phyloP scores from a whole-genome alignment of 2,797 vertebrate genomes.

The Trematomus bernacchii region DNA sequence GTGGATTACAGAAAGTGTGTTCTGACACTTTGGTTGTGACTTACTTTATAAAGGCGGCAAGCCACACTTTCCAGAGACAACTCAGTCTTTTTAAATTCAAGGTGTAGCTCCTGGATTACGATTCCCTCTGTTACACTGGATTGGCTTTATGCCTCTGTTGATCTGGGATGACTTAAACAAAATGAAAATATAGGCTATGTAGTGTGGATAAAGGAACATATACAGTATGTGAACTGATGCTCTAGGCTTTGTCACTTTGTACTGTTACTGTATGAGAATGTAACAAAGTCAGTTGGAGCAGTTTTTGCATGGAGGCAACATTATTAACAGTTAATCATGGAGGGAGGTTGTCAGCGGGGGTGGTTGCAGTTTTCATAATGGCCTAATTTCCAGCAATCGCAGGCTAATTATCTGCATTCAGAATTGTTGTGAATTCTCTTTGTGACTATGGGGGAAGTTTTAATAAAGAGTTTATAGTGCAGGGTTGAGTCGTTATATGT shows the following conservation, averaged over 20 bases:
- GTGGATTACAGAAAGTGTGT: too few species aligned
- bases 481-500: constrained; percentile 55
- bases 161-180: background rate
- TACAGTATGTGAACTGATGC: background rate
- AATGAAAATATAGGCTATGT: background rate
- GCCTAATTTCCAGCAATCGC: constrained; percentile 76
- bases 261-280: constrained; percentile 18
- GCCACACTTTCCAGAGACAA: background rate
- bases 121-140: constrained; percentile 9
- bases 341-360: constrained; percentile 71
- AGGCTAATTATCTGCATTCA: constrained; percentile 76
- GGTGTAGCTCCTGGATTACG: background rate
- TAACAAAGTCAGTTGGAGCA: constrained; percentile 17
- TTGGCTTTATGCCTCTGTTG: constrained; percentile 16
- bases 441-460: constrained; percentile 59
- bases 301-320: constrained; percentile 49
- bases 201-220: constrained; percentile 10
- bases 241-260: constrained; percentile 2
- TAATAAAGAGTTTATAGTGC: constrained; percentile 60
- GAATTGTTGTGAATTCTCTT: constrained; percentile 67
- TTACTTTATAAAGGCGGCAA: background rate
- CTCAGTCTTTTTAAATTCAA: background rate
- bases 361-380: constrained; percentile 72
- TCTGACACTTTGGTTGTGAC: background rate
- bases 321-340: constrained; percentile 75